phyloP scores from a whole-genome alignment of 2,113 vertebrate species.

The Amphiprion ocellaris region DNA sequence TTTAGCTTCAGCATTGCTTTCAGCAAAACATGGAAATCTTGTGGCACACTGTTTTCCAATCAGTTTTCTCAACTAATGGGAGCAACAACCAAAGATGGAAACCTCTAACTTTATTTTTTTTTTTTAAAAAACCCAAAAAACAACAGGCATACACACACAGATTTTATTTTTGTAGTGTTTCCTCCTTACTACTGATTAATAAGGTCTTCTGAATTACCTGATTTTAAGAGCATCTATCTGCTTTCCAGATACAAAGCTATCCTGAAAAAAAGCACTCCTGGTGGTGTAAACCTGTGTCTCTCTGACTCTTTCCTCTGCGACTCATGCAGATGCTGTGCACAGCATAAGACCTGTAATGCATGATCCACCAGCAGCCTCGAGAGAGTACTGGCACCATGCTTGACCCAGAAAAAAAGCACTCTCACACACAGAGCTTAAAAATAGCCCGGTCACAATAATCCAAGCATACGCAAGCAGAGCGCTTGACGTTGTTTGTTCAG shows the following conservation, averaged over 20 bases:
- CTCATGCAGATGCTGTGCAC: conserved; percentile 54
- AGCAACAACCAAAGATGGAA: neutral
- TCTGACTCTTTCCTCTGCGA: conserved; percentile 24
- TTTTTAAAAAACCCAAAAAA: neutral
- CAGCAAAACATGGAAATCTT: neutral
- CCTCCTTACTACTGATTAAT: conserved; percentile 8
- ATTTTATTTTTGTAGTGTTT: neutral
- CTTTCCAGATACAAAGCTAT: neutral
- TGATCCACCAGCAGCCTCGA: conserved; percentile 53
- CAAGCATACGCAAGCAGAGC: conserved; percentile 78
- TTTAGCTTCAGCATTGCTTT: conserved; percentile 7
- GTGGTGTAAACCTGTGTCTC: conserved; percentile 12
- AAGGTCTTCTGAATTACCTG: neutral
- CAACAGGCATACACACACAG: neutral
- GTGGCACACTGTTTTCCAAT: neutral
- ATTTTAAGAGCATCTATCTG: neutral
- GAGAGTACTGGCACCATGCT: conserved; percentile 63
- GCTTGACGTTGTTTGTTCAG: conserved; percentile 75
- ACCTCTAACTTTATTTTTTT: neutral
- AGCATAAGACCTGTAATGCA: conserved; percentile 35
- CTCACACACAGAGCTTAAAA: conserved; percentile 72
- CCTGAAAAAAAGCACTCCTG: neutral
- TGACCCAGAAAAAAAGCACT: conserved; percentile 78
- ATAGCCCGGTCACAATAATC: conserved; percentile 83
- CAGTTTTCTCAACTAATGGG: neutral